Evolutionary conservation across 2,888 invertebrate species (phyloP).

Genomic region (Torymus auratus): DNA sequence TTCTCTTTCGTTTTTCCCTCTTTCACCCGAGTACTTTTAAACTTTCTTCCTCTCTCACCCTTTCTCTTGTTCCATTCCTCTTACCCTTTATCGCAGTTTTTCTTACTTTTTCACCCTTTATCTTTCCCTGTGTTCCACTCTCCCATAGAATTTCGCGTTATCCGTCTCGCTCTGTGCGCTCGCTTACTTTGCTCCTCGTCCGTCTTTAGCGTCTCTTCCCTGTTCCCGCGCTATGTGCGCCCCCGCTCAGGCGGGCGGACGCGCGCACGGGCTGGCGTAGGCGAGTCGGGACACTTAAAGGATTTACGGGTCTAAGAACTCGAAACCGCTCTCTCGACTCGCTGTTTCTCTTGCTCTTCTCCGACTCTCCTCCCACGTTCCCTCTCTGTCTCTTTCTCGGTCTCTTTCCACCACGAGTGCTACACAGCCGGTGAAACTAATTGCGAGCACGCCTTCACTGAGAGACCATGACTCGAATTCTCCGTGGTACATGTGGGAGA

Average conservation of each 20-base stretch:
- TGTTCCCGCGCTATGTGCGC: conserved; percentile 54
- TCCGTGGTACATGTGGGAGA: conserved; percentile 47
- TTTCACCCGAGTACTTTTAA: conserved; percentile 24
- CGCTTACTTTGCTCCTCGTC: conserved; percentile 57
- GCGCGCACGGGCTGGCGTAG: not conserved
- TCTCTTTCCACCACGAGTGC: conserved; percentile 26
- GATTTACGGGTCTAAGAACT: conserved; percentile 74
- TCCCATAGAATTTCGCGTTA: conserved; percentile 24
- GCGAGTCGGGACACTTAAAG: conserved; percentile 71
- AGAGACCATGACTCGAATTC: conserved; percentile 53
- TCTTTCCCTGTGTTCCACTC: conserved; percentile 6
- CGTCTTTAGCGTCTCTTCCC: conserved; percentile 61
- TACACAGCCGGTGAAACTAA: conserved; percentile 55
- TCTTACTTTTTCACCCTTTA: conserved; percentile 53
- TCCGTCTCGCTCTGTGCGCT: conserved; percentile 49
- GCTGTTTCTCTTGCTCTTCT: conserved; percentile 30
- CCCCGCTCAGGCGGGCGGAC: conserved; percentile 62
- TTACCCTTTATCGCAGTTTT: conserved; percentile 45
- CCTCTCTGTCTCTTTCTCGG: conserved; percentile 21
- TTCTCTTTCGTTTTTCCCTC: conserved; percentile 1
- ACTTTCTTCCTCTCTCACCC: conserved; percentile 37
- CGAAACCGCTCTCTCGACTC: conserved; percentile 59
- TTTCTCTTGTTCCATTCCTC: conserved; percentile 45
- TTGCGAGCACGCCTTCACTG: conserved; percentile 58
- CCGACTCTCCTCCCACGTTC: conserved; percentile 22